Evolutionary conservation across 2,888 invertebrate genomes (phyloP).

Genomic region (Stenurella melanura): DNA sequence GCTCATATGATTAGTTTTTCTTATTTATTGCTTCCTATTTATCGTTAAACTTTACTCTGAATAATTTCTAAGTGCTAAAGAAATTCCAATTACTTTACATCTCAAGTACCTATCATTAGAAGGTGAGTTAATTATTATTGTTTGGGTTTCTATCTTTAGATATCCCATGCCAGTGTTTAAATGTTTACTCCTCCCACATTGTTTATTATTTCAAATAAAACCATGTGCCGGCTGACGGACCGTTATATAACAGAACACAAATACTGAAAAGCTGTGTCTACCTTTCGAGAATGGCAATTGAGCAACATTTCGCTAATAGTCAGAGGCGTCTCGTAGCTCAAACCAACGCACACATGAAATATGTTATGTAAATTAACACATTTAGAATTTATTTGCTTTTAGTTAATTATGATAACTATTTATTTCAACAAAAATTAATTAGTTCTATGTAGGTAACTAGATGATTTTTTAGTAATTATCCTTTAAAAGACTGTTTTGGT

Average conservation of each 20-base stretch:
- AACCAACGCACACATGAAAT: neutral
- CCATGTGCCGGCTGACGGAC: constrained; percentile 41
- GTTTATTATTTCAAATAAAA: constrained; percentile 35
- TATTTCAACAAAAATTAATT: no score
- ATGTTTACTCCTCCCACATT: constrained; percentile 23
- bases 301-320: constrained; percentile 22
- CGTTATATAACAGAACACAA: constrained; percentile 45
- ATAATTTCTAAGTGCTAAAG: neutral
- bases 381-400: no score
- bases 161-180: constrained; percentile 5
- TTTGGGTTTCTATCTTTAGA: constrained; percentile 35
- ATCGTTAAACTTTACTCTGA: no score
- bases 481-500: neutral
- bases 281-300: constrained; percentile 27
- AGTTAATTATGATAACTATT: no score
- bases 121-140: constrained; percentile 33
- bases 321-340: constrained; percentile 22
- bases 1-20: no score
- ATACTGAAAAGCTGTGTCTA: constrained; percentile 31
- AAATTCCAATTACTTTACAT: neutral
- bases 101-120: constrained; percentile 15
- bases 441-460: neutral
- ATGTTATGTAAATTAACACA: neutral
- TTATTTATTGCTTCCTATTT: no score
- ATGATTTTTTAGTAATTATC: neutral